Base-by-base conservation (phyloP, 2,888 invertebrate genomes). In the Drosophila neonasuta region DNA sequence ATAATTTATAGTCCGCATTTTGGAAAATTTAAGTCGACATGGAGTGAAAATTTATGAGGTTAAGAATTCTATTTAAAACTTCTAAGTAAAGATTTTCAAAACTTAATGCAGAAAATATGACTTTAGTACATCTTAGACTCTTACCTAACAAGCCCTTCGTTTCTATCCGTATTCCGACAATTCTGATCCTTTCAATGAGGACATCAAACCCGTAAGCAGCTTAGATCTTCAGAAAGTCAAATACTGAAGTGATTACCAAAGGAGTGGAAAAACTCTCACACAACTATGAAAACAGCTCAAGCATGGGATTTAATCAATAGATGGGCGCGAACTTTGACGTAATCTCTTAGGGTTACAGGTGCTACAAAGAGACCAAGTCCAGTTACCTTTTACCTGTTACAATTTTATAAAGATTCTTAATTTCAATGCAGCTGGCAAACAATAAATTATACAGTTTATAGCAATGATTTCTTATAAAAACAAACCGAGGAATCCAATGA, bases 401-500 rank as follows among this genome's bases (percentile, higher is more conserved):
- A 72, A 57, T 52, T 58, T 44, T 66, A 44, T 68, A 70, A 57
- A 51, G 49, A 39, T 30, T 36, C 54, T 9, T 66, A 70, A 73
- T 67, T 74, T 67, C 80, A 50, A 54, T 74, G 74, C 85, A 85
- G 78, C 82, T 78, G 82, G 67, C 44, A 68, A 68, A 85, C 65
- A 85, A 82, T 82, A 82, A 85, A 78, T 81, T 81, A 79, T 85
- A 46, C 65, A 74, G 57, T 81, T 84, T 79, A 81, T 76, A 48
- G 76, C 82, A 63, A 71, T 71, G 80, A 67, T 65, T 79, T 77
- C 63, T 64, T 49, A 64, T 58, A 71, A 77, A 61, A 66, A 49
- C 1, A 24, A 45, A 42, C 20, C 15, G 2, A 48, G 42, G n/a
- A 32, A 45, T 39, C 46, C 41, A 59, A 52, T 34, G 46, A 58